These are phyloP conservation scores for Theodoxus fluviatilis DNA, from an alignment of 2,888 invertebrate species.

Conservation along the genomic window DNA sequence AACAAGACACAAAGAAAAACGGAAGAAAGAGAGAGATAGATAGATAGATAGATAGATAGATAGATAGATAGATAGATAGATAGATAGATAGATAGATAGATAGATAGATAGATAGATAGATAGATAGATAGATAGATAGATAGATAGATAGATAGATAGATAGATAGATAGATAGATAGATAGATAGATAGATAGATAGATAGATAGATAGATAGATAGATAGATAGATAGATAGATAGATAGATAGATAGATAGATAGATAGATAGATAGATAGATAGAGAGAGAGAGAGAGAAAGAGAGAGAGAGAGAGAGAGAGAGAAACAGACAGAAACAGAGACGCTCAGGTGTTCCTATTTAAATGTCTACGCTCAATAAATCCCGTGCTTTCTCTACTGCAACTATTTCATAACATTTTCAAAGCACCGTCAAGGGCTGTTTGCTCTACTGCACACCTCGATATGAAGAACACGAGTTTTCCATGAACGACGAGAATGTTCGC, in stretches of 20 bases:
- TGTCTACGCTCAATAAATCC: neutral
- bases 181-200: neutral
- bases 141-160: neutral
- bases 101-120: neutral
- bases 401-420: neutral
- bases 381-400: neutral
- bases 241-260: neutral
- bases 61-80: neutral
- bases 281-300: neutral
- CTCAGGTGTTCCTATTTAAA: neutral
- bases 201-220: neutral
- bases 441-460: no score
- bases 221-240: neutral
- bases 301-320: neutral
- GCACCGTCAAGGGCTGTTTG: no score
- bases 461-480: no score
- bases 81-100: neutral
- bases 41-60: constrained; percentile 8
- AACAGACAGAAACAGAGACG: no score
- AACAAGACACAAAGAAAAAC: neutral
- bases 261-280: neutral
- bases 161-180: neutral
- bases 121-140: neutral
- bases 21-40: constrained; percentile 11
- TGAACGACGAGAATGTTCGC: no score